A percentile compares a stretch with the other conserved stretches of the same genome.
Evolutionary conservation across 2,113 vertebrate species (phyloP).

Genomic region (Mustela lutreola): DNA sequence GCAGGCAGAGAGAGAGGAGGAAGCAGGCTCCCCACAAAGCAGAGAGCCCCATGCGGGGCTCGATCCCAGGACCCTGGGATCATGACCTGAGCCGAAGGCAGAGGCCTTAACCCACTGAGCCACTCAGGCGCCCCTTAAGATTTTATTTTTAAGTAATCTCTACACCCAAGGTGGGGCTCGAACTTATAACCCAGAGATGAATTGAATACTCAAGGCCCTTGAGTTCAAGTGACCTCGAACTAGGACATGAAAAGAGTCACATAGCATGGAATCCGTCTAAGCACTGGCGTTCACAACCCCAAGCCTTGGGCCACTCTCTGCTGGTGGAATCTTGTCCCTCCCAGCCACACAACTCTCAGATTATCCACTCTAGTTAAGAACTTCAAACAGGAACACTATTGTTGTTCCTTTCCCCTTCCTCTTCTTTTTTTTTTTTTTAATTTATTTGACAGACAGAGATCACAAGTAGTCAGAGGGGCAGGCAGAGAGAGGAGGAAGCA

Average conservation of each 20-base stretch:
- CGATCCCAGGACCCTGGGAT: too few species aligned
- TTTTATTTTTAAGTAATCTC: background rate
- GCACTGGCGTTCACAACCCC: background rate
- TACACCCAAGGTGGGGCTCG: background rate
- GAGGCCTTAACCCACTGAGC: too few species aligned
- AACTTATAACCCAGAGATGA: background rate
- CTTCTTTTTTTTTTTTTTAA: background rate
- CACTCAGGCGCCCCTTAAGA: background rate
- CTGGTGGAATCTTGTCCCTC: background rate
- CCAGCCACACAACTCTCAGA: background rate
- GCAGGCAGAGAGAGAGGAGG: too few species aligned
- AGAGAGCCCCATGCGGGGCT: too few species aligned
- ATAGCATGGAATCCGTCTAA: background rate
- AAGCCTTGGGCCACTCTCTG: background rate
- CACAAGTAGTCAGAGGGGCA: too few species aligned
- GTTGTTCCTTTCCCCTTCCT: background rate
- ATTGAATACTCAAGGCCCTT: slow-evolving; percentile 1
- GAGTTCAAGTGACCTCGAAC: background rate
- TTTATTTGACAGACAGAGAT: too few species aligned
- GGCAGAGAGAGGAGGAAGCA: too few species aligned
- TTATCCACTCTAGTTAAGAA: background rate
- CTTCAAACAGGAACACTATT: background rate
- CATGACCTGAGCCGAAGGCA: too few species aligned
- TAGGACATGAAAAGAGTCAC: background rate
- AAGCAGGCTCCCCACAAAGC: too few species aligned